Conservation (phyloP, 2,888 invertebrate species). For the Leucophenga montana region DNA sequence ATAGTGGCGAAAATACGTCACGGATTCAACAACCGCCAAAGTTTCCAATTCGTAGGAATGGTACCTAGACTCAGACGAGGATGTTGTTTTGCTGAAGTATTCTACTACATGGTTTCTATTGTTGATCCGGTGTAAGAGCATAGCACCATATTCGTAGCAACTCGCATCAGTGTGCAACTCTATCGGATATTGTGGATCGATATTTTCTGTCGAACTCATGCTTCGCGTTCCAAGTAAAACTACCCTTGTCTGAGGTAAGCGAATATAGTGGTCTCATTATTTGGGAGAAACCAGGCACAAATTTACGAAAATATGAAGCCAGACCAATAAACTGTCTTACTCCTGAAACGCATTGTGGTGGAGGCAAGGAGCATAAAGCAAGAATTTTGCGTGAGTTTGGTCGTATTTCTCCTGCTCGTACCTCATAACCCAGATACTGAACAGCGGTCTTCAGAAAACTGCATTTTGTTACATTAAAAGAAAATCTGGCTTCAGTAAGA, state of each 20-base stretch:
- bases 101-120: too few species aligned
- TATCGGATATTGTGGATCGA: neutral
- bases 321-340: neutral
- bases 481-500: neutral
- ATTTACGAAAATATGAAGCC: constrained; percentile 33
- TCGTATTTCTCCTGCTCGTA: neutral
- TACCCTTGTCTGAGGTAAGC: neutral
- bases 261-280: neutral
- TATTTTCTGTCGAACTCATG: too few species aligned
- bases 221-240: constrained; percentile 15
- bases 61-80: neutral
- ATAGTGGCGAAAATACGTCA: too few species aligned
- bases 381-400: too few species aligned
- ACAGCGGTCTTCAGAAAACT: neutral
- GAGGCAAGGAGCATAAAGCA: neutral
- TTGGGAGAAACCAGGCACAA: constrained; percentile 7
- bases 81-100: too few species aligned
- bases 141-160: constrained; percentile 1
- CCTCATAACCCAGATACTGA: neutral
- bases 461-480: neutral
- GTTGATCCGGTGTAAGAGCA: neutral
- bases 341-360: neutral
- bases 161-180: constrained; percentile 26
- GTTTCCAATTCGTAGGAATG: neutral
- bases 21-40: neutral